Conservation (phyloP, 92 coral and sea anemone species). For the Hydrozoanthus gracilis region DNA sequence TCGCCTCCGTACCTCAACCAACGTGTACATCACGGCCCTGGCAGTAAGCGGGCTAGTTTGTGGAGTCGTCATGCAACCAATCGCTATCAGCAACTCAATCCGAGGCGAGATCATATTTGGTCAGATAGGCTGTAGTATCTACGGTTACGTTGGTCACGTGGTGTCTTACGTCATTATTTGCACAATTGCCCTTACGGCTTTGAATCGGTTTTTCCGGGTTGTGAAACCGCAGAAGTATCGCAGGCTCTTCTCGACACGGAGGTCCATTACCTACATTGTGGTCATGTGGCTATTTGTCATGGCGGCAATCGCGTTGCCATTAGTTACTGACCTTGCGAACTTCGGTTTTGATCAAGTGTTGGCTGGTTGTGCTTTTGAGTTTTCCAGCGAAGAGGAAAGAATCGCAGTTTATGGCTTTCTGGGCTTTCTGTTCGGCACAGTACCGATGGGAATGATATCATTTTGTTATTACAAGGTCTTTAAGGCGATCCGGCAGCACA, state of each 20-base stretch:
- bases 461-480: conserved; percentile 14
- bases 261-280: conserved; percentile 16
- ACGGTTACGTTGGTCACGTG: conserved; percentile 38
- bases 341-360: conserved; percentile 9
- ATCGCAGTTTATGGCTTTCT: conserved; percentile 15
- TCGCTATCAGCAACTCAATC: conserved; percentile 25
- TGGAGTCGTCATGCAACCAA: conserved; percentile 31
- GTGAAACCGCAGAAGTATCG: conserved; percentile 50
- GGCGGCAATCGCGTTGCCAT: neutral
- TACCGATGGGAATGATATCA: conserved; percentile 20
- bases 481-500: conserved; percentile 28
- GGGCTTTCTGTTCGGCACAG: conserved; percentile 15
- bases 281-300: conserved; percentile 18
- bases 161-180: conserved; percentile 27
- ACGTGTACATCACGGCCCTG: conserved; percentile 34
- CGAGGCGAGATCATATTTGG: conserved; percentile 22
- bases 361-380: conserved; percentile 20
- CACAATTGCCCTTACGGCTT: conserved; percentile 32
- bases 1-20: conserved; percentile 39
- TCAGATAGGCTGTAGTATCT: conserved; percentile 5
- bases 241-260: conserved; percentile 30
- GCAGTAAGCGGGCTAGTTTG: conserved; percentile 30
- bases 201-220: conserved; percentile 38
- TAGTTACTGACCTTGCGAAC: conserved; percentile 6
- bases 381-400: neutral